phyloP scores from a whole-genome alignment of 2,113 vertebrate species.

The Marcusenius ussheri region DNA sequence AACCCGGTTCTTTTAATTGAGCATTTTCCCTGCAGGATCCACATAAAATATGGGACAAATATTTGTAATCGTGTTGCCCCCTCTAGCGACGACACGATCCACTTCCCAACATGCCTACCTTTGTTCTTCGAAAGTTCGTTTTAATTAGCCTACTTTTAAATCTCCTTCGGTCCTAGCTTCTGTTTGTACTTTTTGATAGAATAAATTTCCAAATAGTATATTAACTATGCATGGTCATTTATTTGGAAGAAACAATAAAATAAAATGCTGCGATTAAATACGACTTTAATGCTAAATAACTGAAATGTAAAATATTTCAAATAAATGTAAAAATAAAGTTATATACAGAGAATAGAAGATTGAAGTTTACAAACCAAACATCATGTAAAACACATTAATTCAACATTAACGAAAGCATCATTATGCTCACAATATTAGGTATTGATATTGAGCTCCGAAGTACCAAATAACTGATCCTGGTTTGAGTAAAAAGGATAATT shows the following conservation, averaged over 20 bases:
- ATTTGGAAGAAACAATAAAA: not conserved
- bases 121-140: slow-evolving; percentile 46
- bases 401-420: not conserved
- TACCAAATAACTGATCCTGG: not conserved
- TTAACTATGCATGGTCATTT: not conserved
- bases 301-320: not conserved
- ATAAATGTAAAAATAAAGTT: not conserved
- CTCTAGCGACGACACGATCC: slow-evolving; percentile 56
- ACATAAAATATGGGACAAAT: slow-evolving; percentile 11
- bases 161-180: not conserved
- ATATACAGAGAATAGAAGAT: not conserved
- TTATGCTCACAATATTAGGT: not conserved
- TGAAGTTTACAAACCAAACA: not conserved
- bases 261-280: not conserved
- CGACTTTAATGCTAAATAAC: not conserved
- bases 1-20: slow-evolving; percentile 16
- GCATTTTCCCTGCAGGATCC: slow-evolving; percentile 25
- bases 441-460: not conserved
- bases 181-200: not conserved
- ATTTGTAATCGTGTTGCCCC: slow-evolving; percentile 54
- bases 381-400: not conserved
- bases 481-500: not conserved
- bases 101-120: slow-evolving; percentile 36
- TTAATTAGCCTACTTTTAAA: not conserved
- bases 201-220: not conserved